Evolutionary conservation across 2,797 vertebrate genomes (phyloP), one percentile per base, ranked within the genome.

Genomic region (Gymnodraco acuticeps): DNA sequence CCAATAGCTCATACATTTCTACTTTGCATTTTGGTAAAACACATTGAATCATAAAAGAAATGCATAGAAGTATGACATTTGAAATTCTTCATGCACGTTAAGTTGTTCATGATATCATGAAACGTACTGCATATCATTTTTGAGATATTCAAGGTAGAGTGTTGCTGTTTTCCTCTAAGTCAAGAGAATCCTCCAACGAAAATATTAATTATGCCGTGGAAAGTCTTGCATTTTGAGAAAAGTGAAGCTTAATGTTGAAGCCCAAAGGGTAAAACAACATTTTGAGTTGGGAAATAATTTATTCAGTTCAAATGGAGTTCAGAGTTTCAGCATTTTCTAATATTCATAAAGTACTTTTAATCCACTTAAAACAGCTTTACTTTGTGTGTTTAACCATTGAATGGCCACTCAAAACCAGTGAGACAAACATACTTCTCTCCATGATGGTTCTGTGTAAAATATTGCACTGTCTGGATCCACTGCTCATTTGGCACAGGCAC

Each of bases 401-500:
- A 17, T 46, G 55, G 16, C n/a, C 38, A 23, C 42, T 13, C 27
- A 2, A 33, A 33, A 12, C 48, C 53, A 70, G 27, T 55, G 8
- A 19, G 56, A 59, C 12, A 55, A 50, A 63, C 52, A 14, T 6
- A 0, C 43, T n/a, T 9, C 47, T 59, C 3, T 33, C 17, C 66
- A 1, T 64, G 19, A 17, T n/a, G 23, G 20, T 62, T 61, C 19
- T 59, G 42, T 12, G 16, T 31, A 61, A 46, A 33, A 13, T 73
- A 77, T 71, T 75, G 20, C 62, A 62, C 12, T 48, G 61, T 46
- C 55, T 72, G 58, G 42, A 69, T 66, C 64, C 43, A 3, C 62
- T 52, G 38, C 67, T 78, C 5, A 42, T 77, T 83, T 89, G 84
- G 60, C 73, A 61, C 72, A 45, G 64, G 52, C 27, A n/a, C 33